Evolutionary conservation across 2,888 invertebrate genomes (phyloP).

Genomic region (Argyra leucocephala): DNA sequence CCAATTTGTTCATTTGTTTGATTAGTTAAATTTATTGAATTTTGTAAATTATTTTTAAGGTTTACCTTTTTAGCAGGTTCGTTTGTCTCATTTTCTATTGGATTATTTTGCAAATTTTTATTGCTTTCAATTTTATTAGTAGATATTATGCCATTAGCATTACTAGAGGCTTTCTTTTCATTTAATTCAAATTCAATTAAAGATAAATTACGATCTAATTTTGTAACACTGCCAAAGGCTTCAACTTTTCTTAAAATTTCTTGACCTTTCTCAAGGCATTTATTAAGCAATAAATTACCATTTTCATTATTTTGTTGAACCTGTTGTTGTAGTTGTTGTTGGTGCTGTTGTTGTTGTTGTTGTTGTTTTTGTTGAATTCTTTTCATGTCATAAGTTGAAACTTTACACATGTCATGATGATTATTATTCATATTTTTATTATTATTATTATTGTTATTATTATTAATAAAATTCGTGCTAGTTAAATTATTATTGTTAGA

Average conservation of each 20-base stretch:
- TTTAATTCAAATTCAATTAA: constrained; percentile 3
- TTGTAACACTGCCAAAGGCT: constrained; percentile 26
- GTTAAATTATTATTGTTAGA: neutral
- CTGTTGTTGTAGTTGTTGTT: neutral
- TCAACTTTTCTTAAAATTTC: constrained; percentile 40
- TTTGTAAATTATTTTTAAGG: neutral
- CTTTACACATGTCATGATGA: constrained; percentile 17
- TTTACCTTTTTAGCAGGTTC: neutral
- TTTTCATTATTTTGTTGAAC: constrained; percentile 13
- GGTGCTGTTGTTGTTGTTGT: neutral
- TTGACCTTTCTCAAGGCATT: constrained; percentile 41
- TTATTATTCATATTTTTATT: constrained; percentile 16
- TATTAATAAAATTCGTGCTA: constrained; percentile 2
- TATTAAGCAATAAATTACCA: constrained; percentile 38
- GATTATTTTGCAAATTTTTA: neutral
- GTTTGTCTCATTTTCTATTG: neutral
- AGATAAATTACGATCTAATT: constrained; percentile 36
- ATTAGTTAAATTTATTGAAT: neutral
- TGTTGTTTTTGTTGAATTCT: neutral
- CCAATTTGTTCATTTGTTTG: neutral
- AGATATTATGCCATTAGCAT: neutral
- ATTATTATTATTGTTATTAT: neutral
- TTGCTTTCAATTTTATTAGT: neutral
- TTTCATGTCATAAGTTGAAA: neutral
- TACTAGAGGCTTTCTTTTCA: constrained; percentile 1